Conservation (phyloP, 2,888 invertebrate genomes). For the Euzetes globulus region DNA sequence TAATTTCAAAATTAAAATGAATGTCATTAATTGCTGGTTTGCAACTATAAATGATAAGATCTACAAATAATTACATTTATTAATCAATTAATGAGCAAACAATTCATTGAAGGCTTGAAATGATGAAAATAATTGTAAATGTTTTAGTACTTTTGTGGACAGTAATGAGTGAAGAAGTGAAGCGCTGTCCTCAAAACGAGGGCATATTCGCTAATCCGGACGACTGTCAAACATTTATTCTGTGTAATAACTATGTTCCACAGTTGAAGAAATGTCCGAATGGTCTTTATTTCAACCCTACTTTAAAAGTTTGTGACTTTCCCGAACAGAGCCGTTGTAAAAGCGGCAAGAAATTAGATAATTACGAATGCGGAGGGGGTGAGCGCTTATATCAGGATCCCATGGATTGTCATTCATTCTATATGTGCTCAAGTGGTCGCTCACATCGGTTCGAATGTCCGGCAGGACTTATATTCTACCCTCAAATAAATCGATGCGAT, state of each 20-base stretch:
- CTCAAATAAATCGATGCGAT: not conserved
- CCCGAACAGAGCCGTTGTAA: constrained; percentile 1
- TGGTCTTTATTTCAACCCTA: not conserved
- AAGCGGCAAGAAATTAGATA: too few relatives aligned
- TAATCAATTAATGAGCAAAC: too few relatives aligned
- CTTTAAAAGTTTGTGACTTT: not conserved
- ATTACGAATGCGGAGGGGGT: not conserved
- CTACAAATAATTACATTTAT: too few relatives aligned
- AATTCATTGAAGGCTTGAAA: too few relatives aligned
- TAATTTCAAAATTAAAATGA: too few relatives aligned
- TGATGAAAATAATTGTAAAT: too few relatives aligned
- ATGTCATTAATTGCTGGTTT: too few relatives aligned
- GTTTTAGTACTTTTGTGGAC: too few relatives aligned
- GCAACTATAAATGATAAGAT: too few relatives aligned
- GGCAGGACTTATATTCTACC: not conserved
- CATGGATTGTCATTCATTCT: not conserved
- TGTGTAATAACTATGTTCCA: not conserved
- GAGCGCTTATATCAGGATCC: not conserved
- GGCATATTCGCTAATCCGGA: not conserved
- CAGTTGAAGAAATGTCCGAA: not conserved
- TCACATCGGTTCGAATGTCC: not conserved
- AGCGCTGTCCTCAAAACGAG: not conserved
- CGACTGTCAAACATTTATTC: not conserved
- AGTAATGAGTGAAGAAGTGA: not conserved
- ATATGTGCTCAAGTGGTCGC: not conserved